A percentile compares a stretch with the other conserved stretches of the same genome.
phyloP scores from a whole-genome alignment of 1,140 invertebrate genomes.

The Pseudachorutes palmiensis region DNA sequence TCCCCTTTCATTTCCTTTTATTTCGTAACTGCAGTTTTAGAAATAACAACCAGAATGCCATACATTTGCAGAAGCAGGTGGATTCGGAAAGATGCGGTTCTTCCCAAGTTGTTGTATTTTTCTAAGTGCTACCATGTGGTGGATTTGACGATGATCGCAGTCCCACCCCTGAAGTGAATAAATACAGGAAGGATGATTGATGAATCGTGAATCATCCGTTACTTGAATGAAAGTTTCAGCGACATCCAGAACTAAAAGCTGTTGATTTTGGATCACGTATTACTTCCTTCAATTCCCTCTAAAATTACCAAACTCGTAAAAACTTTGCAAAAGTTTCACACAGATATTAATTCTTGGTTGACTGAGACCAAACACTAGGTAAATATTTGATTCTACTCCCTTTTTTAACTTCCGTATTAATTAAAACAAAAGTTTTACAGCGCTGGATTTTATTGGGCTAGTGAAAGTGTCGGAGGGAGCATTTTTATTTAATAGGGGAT shows the following conservation, averaged over 20 bases:
- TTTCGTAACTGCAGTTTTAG: neutral
- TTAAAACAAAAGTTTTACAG: too few relatives aligned
- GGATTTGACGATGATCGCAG: neutral
- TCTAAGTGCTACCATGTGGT: neutral
- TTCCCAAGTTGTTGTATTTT: neutral
- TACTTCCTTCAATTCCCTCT: neutral
- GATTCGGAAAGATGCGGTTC: neutral
- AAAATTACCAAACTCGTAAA: too few relatives aligned
- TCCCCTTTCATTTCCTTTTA: neutral
- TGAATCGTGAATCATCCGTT: neutral
- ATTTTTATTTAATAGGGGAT: too few relatives aligned
- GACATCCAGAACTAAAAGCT: neutral
- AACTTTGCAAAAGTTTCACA: too few relatives aligned
- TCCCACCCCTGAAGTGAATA: neutral
- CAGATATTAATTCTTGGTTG: too few relatives aligned
- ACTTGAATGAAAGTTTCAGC: too few relatives aligned
- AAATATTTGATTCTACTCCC: too few relatives aligned
- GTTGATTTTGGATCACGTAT: neutral
- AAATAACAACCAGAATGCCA: too few relatives aligned
- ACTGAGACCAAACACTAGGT: too few relatives aligned
- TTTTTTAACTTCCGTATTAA: too few relatives aligned
- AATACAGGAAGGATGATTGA: neutral
- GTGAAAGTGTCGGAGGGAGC: too few relatives aligned
- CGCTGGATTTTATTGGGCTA: too few relatives aligned
- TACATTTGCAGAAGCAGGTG: neutral